Percentiles rank a stretch among this genome's conserved stretches.
These are phyloP conservation scores for Garra rufa DNA, from an alignment of 2,113 vertebrate species.

Conservation along the genomic window DNA sequence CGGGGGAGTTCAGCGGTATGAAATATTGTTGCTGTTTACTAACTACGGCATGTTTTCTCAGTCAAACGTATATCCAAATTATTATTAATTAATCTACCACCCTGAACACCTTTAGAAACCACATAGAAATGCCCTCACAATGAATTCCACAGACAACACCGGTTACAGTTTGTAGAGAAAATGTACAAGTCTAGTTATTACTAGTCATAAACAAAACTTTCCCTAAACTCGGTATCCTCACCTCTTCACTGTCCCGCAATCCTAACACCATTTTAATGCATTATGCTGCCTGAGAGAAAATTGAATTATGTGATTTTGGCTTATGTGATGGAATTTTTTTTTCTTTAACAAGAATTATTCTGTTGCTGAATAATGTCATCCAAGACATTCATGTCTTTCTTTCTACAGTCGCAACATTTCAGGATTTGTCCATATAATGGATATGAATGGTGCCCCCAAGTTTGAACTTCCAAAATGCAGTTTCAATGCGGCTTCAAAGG, in stretches of 20 bases:
- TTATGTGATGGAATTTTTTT: neutral
- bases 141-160: neutral
- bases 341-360: neutral
- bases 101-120: neutral
- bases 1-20: neutral
- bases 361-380: neutral
- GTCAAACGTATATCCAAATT: neutral
- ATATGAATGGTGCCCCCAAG: too few species aligned
- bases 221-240: neutral
- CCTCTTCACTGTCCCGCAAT: neutral
- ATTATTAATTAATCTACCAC: neutral
- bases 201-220: neutral
- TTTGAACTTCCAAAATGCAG: too few species aligned
- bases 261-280: neutral
- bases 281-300: neutral
- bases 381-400: too few species aligned
- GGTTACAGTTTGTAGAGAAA: neutral
- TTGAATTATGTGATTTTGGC: neutral
- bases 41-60: neutral
- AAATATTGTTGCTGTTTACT: neutral
- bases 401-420: too few species aligned
- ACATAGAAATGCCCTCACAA: neutral
- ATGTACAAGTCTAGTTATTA: neutral
- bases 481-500: too few species aligned
- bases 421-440: too few species aligned